Evolutionary conservation across 2,888 invertebrate genomes (phyloP), one percentile per base, ranked within the genome.

Genomic region (Drosophila mercatorum): DNA sequence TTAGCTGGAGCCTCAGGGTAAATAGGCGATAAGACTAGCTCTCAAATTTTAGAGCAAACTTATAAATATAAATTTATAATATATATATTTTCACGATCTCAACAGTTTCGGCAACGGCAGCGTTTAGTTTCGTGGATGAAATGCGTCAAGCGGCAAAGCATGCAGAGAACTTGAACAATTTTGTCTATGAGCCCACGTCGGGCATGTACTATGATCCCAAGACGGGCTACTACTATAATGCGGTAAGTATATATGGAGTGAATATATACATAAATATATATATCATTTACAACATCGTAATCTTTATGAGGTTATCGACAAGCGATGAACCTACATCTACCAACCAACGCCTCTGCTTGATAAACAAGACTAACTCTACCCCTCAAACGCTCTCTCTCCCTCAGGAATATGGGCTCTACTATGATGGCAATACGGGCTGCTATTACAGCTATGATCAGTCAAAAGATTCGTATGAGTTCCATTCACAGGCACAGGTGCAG

Each of bases 191-290:
- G 78, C 95, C 96, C 89, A 96, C 96, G 3, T 96, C 96, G 31
- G 97, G 97, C 78, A 94, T 97, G 93, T 98, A 97, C 93, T 97
- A 97, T 92, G 97, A 98, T 93, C 96, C 96, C 81, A 96, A 95
- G 88, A 96, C 97, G 79, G 97, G 97, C 72, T 98, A 97, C 93
- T 98, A 98, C 93, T 98, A 97, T 91, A 97, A 97, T 94, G 95
- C 97, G 81, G 97, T 97, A 94, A 94, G 94, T 73, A 44, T 40
- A 40, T 40, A 12, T 17, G 14, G 17, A 5, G 40, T 10, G n/a
- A 14, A 2, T 8, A 17, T 38, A 53, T 53, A 26, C 6, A 28
- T 28, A 28, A 0, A 28, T 36, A 22, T 52, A 38, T 38, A 8
- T 40, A 26, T 38, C 4, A 67, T 80, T 83, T 80, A 68, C 65